Base-by-base conservation (phyloP, 2,113 vertebrate genomes). In the Dromas ardeola region DNA sequence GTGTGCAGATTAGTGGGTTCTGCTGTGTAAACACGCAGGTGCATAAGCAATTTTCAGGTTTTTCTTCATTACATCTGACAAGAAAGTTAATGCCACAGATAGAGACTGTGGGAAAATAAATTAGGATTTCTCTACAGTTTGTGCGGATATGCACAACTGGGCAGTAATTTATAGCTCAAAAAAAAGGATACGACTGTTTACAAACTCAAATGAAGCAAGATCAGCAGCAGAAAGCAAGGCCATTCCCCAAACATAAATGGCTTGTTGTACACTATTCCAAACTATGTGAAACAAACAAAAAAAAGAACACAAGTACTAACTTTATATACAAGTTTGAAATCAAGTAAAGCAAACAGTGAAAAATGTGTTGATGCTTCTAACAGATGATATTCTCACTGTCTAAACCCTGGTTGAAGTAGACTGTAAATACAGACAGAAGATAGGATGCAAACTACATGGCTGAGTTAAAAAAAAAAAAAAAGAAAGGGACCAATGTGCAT, bases 1-100 rank as follows among this genome's bases (percentile, higher is more conserved):
- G 71, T 73, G 87, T 89, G 93, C 91, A 95, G 95, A 97, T 96
- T 93, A 96, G 96, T 94, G 93, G 93, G 93, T 95, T 97, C 95
- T 84, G 96, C 94, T 93, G 88, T 82, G 95, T 95, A 95, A 93
- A 96, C 95, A 96, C 9, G 10, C 84, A 96, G 88, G 65, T 96
- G 91, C 92, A 86, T 95, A 95, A 88, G 86, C 80, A 91, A 59
- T 86, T 90, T 92, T 96, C 96, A 86, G 86, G 76, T 96, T 97
- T 90, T 92, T 96, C 90, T 95, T 94, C 93, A 92, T 95, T 97
- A 95, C 87, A 77, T 96, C 63, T 97, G 84, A 63, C 91, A 93
- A 90, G 82, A 71, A 97, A 96, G 65, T 73, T 87, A 97, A 91
- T 59, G 89, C 89, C 89, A 96, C 91, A 97, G 94, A 71, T 1